Base-by-base conservation (phyloP, 2,797 vertebrate species). In the Carapus acus region DNA sequence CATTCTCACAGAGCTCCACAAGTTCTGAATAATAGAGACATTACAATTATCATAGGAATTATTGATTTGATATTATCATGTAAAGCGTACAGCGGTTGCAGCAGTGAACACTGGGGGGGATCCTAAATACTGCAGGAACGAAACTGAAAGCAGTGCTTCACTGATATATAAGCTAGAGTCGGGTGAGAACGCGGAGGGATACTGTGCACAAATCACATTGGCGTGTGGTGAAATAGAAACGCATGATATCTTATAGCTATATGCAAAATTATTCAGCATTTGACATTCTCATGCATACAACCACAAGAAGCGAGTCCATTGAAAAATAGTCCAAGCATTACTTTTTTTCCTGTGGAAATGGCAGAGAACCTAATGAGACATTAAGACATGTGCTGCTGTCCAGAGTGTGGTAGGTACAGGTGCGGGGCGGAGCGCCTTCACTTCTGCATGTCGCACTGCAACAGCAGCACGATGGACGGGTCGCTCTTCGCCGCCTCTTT, bases 281-380 rank as follows among this genome's bases (percentile, higher is more conserved):
- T 95, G 88, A 97, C 94, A 96, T 97, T 96, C 93, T 97, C 96
- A 99, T 99, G 96, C 96, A 99, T 93, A 94, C 92, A 88, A 97
- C 95, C 94, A 98, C 95, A 94, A 93, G 93, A 97, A 99, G 94
- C 94, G 89, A 94, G 94, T 98, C 93, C 93, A 91, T 96, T 93
- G 89, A 94, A 93, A 94, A 94, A 91, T 93, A 94, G 94, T 98
- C 94, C 95, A 93, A 93, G 94, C 93, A 91, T 88, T 64, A 78
- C 59, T 73, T 69, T 69, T 73, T 81, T 75, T 87, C 89, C 88
- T 85, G 91, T 89, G 84, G 88, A 91, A 88, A 90, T 91, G 93
- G 91, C 92, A 92, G 91, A 93, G 91, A 92, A 93, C 88, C 88
- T 93, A 94, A 93, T 92, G 90, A 91, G 91, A 93, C 91, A 88